Evolutionary conservation across 1,140 invertebrate genomes (phyloP).

Genomic region (Telenomus remus): DNA sequence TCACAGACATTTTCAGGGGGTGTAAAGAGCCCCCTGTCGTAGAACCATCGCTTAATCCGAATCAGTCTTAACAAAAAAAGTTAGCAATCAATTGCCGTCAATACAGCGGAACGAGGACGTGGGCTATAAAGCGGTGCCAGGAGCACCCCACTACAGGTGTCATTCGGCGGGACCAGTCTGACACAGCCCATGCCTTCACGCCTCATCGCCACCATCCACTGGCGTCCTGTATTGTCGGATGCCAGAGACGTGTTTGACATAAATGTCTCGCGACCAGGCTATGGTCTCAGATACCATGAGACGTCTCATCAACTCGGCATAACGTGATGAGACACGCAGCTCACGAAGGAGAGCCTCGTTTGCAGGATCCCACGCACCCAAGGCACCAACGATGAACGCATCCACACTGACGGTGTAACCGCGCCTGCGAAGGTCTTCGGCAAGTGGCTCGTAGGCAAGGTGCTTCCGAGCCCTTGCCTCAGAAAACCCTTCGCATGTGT

Average conservation of each 20-base stretch:
- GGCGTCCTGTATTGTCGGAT: constrained; percentile 10
- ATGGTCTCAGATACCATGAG: constrained; percentile 55
- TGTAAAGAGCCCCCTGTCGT: no score
- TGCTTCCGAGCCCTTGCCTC: constrained; percentile 32
- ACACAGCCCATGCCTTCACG: background rate
- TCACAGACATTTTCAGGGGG: no score
- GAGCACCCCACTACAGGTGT: no score
- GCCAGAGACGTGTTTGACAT: constrained; percentile 28
- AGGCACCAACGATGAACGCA: constrained; percentile 56
- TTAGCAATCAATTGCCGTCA: no score
- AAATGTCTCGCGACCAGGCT: constrained; percentile 59
- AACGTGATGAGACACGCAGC: constrained; percentile 16
- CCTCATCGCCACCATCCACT: background rate
- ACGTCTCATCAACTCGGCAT: constrained; percentile 53
- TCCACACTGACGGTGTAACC: constrained; percentile 44
- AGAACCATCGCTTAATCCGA: no score
- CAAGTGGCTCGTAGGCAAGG: no score
- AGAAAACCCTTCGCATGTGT: constrained; percentile 47
- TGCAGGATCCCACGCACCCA: constrained; percentile 56
- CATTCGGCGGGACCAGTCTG: no score
- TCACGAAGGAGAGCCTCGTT: constrained; percentile 47
- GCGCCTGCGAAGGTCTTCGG: constrained; percentile 12
- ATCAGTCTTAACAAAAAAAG: no score
- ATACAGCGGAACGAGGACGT: no score
- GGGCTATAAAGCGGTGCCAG: no score